Evolutionary conservation across 2,888 invertebrate genomes (phyloP).

Genomic region (Parasteatoda lunata): DNA sequence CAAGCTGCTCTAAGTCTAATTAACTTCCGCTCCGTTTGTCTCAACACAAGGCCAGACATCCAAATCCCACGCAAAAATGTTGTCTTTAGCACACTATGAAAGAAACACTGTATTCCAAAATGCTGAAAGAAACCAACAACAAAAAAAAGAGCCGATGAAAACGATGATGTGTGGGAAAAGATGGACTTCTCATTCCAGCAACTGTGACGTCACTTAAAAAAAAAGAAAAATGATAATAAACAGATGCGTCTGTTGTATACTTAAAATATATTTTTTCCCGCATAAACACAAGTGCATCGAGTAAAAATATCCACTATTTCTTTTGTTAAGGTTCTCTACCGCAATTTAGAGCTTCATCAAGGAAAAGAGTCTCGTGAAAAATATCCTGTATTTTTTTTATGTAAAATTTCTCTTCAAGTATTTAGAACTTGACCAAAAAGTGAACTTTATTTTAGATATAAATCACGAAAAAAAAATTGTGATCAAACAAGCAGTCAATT

Average conservation of each 20-base stretch:
- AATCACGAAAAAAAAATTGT: too few relatives aligned
- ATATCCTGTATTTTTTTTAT: too few relatives aligned
- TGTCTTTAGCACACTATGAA: slow-evolving; percentile 24
- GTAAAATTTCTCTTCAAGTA: too few relatives aligned
- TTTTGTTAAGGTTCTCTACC: neutral
- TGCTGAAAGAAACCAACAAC: neutral
- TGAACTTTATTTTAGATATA: too few relatives aligned
- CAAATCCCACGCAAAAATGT: slow-evolving; percentile 8
- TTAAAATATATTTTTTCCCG: neutral
- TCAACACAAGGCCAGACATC: neutral
- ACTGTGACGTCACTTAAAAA: slow-evolving; percentile 30
- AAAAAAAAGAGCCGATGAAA: neutral
- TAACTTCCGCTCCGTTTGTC: slow-evolving; percentile 20
- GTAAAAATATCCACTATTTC: neutral
- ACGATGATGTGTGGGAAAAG: slow-evolving; percentile 21
- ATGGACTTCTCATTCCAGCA: slow-evolving; percentile 3
- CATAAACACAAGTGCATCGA: slow-evolving; percentile 6
- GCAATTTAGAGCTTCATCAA: too few relatives aligned
- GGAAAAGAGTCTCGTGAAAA: too few relatives aligned
- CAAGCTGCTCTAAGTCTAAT: slow-evolving; percentile 8
- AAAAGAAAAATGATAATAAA: slow-evolving; percentile 30
- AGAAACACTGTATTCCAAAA: slow-evolving; percentile 13
- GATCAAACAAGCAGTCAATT: too few relatives aligned
- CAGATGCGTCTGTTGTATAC: slow-evolving; percentile 37
- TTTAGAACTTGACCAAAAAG: too few relatives aligned